Percentiles rank a stretch among this genome's conserved stretches.
Evolutionary conservation across 2,888 invertebrate genomes (phyloP).

Genomic region (Syrphus vitripennis): DNA sequence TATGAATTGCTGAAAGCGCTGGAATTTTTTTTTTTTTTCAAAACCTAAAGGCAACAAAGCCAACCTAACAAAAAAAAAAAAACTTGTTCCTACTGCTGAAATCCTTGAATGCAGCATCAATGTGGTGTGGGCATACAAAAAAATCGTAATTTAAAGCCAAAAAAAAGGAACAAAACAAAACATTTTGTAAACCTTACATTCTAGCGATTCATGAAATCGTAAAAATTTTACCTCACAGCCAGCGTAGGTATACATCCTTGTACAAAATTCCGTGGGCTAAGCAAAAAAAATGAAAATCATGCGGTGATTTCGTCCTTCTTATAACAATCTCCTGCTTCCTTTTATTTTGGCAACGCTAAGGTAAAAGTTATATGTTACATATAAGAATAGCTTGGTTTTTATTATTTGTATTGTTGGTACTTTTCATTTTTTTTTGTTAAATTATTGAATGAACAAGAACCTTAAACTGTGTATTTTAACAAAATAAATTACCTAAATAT

Average conservation of each 20-base stretch:
- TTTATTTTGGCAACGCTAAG: background rate
- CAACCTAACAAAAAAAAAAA: background rate
- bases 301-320: background rate
- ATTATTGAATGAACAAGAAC: background rate
- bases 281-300: background rate
- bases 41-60: background rate
- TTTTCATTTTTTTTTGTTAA: background rate
- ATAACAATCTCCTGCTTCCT: background rate
- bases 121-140: background rate
- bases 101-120: background rate
- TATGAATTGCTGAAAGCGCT: background rate
- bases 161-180: slow-evolving; percentile 5
- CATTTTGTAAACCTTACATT: slow-evolving; percentile 23
- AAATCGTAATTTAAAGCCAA: background rate
- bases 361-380: slow-evolving; percentile 8
- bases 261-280: background rate
- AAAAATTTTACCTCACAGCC: slow-evolving; percentile 41
- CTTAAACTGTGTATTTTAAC: slow-evolving; percentile 12
- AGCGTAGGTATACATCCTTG: too few relatives aligned
- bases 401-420: background rate
- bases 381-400: too few relatives aligned
- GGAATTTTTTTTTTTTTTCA: background rate
- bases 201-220: slow-evolving; percentile 58
- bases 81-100: background rate
- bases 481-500: background rate